A percentile compares a stretch with the other conserved stretches of the same genome.
These are phyloP conservation scores for Agrochola litura DNA, from an alignment of 2,888 invertebrate genomes.

Conservation along the genomic window DNA sequence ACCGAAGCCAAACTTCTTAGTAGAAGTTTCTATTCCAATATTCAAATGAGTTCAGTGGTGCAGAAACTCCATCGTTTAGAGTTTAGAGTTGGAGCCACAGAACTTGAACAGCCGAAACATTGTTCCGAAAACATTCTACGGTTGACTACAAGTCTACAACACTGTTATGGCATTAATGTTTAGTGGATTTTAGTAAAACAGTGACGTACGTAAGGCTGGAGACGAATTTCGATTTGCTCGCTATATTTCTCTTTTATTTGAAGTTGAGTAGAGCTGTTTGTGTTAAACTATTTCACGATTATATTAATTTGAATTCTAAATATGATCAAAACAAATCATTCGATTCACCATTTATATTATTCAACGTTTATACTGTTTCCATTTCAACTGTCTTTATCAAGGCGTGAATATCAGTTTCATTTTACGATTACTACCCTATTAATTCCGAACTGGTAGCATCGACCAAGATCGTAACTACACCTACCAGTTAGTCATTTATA, in stretches of 20 bases:
- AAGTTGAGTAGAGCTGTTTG: background rate
- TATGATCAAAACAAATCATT: background rate
- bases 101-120: constrained; percentile 62
- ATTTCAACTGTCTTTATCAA: constrained; percentile 22
- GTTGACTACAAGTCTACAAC: constrained; percentile 46
- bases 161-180: constrained; percentile 47
- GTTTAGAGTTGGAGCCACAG: constrained; percentile 64
- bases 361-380: background rate
- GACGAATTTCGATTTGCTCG: constrained; percentile 24
- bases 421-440: constrained; percentile 44
- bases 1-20: constrained; percentile 74
- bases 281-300: background rate
- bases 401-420: constrained; percentile 39
- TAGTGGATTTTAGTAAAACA: constrained; percentile 31
- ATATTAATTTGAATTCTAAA: background rate
- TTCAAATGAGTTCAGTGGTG: constrained; percentile 82
- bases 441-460: constrained; percentile 49
- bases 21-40: constrained; percentile 78
- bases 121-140: constrained; percentile 50
- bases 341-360: background rate
- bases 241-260: background rate
- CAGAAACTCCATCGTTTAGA: constrained; percentile 77
- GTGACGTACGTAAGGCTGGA: constrained; percentile 6
- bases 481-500: constrained; percentile 79
- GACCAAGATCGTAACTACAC: constrained; percentile 55